These are phyloP conservation scores for Leptinotarsa lineolata DNA, from an alignment of 1,140 invertebrate genomes.

Conservation along the genomic window DNA sequence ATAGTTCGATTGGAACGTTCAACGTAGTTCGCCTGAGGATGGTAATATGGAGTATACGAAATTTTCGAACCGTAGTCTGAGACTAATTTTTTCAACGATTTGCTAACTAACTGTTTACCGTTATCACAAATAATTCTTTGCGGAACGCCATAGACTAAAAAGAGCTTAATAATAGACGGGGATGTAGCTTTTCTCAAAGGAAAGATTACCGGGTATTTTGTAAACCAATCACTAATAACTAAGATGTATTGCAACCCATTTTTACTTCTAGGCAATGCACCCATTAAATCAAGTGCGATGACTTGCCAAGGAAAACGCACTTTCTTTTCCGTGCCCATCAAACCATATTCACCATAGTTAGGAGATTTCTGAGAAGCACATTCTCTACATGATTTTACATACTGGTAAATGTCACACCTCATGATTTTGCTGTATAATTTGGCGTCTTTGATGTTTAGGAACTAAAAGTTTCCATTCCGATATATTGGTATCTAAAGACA, in stretches of 20 bases:
- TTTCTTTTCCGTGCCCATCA: constrained; percentile 36
- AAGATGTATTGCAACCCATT: constrained; percentile 28
- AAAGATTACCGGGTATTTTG: constrained; percentile 33
- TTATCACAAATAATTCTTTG: constrained; percentile 26
- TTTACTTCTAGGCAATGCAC: constrained; percentile 37
- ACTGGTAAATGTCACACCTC: constrained; percentile 10
- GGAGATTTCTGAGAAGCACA: constrained; percentile 7
- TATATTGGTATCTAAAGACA: constrained; percentile 1
- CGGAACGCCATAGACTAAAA: constrained; percentile 35
- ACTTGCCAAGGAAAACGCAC: constrained; percentile 36
- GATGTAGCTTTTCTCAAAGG: constrained; percentile 30
- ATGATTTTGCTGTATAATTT: constrained; percentile 21
- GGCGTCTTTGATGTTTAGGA: constrained; percentile 16
- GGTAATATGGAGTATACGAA: constrained; percentile 25
- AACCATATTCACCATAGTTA: constrained; percentile 8
- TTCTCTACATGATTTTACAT: not conserved
- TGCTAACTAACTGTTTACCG: constrained; percentile 25
- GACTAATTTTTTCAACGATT: constrained; percentile 15
- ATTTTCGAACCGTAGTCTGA: constrained; percentile 24
- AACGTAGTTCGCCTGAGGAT: constrained; percentile 30
- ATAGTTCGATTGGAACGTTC: constrained; percentile 33
- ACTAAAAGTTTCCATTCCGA: constrained; percentile 32
- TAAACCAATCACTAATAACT: constrained; percentile 34
- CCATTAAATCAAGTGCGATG: constrained; percentile 29
- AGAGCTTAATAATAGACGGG: constrained; percentile 31